These are phyloP conservation scores for Gnathonemus longibarbis DNA, from an alignment of 2,113 vertebrate species.

Conservation along the genomic window DNA sequence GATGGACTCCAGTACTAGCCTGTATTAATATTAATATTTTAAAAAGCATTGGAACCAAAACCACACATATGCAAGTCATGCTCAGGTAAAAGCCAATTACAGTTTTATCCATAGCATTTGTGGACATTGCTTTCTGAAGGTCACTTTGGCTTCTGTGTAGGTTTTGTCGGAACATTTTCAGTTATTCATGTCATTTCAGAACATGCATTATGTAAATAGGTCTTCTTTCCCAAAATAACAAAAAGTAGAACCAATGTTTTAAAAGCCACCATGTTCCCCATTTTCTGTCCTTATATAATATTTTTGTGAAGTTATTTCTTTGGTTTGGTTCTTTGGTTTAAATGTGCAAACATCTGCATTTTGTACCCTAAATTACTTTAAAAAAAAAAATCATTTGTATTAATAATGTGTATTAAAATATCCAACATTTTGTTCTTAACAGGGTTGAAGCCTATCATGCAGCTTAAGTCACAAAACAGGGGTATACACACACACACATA, in stretches of 20 bases:
- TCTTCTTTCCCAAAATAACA: conserved; percentile 54
- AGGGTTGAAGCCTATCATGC: background rate
- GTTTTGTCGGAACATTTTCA: conserved; percentile 18
- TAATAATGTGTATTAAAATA: background rate
- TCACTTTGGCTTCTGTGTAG: conserved; percentile 52
- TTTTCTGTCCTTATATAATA: conserved; percentile 48
- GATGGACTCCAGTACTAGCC: conserved; percentile 51
- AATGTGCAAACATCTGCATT: background rate
- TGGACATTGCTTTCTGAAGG: conserved; percentile 59
- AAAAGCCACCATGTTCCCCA: conserved; percentile 58
- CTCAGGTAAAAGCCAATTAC: conserved; percentile 68
- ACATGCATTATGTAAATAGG: conserved; percentile 69
- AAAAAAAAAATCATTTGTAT: background rate
- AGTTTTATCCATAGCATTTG: conserved; percentile 47
- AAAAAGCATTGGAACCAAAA: conserved; percentile 60
- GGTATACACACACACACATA: background rate
- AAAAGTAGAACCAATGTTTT: conserved; percentile 47
- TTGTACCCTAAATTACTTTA: background rate
- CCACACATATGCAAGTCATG: conserved; percentile 51
- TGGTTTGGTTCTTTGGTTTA: conserved; percentile 18
- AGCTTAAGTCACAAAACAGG: background rate
- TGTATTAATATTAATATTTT: conserved; percentile 69
- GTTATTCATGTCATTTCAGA: conserved; percentile 59
- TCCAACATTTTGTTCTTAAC: background rate
- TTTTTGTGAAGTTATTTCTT: conserved; percentile 14